phyloP scores from a whole-genome alignment of 2,113 vertebrate species.

The Sisor rabdophorus region DNA sequence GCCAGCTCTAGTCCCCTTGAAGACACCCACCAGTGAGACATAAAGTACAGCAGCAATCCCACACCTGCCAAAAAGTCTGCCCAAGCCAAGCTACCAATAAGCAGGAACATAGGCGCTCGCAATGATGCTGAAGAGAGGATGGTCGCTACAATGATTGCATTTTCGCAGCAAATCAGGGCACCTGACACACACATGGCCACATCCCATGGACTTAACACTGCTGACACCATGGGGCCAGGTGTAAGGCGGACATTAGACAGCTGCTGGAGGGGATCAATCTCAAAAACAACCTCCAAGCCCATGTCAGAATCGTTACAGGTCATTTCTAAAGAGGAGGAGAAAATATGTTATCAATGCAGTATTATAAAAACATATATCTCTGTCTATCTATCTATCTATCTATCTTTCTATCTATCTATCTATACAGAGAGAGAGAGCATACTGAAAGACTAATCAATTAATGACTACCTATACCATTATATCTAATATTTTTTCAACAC shows the following conservation, averaged over 20 bases:
- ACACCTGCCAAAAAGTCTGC: constrained; percentile 87
- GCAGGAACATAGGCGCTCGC: constrained; percentile 83
- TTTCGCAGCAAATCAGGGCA: constrained; percentile 86
- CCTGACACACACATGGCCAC: constrained; percentile 84
- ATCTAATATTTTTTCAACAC: background rate
- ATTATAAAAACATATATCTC: background rate
- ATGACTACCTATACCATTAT: background rate
- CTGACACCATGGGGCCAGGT: constrained; percentile 63
- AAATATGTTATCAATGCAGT: constrained; percentile 6
- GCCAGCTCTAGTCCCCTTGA: constrained; percentile 74
- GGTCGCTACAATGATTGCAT: constrained; percentile 83
- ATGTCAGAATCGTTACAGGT: constrained; percentile 62
- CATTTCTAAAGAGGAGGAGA: constrained; percentile 53
- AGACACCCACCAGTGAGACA: constrained; percentile 76
- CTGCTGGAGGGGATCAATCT: constrained; percentile 62
- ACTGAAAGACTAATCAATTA: too few species aligned
- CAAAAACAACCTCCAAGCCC: constrained; percentile 67
- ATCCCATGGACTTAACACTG: constrained; percentile 75
- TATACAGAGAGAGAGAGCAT: too few species aligned
- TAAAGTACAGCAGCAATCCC: constrained; percentile 83
- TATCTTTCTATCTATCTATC: too few species aligned
- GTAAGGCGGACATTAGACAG: constrained; percentile 49
- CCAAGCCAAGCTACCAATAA: constrained; percentile 83
- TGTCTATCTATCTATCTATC: too few species aligned
- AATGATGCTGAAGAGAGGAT: constrained; percentile 81